Conservation (phyloP, 2,113 vertebrate genomes). For the Excalfactoria chinensis region DNA sequence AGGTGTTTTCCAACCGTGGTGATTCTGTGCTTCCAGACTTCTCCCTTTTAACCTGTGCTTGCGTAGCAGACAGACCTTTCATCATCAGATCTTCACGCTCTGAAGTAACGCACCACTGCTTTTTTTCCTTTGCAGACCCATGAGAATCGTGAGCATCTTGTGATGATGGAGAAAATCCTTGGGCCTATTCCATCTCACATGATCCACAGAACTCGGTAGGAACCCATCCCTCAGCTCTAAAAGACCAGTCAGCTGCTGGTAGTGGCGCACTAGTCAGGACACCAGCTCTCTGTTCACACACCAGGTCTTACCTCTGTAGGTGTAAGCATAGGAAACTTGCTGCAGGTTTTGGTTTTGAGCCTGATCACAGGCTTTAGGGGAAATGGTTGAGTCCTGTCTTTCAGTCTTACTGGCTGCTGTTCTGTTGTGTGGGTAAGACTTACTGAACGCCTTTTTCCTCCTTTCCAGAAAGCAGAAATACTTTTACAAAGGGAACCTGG, state of each 20-base stretch:
- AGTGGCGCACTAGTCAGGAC: neutral
- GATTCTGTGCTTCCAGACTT: neutral
- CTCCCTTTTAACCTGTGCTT: neutral
- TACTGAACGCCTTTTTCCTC: neutral
- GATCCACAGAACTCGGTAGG: slow-evolving; percentile 90
- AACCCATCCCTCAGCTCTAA: neutral
- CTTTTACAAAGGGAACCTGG: slow-evolving; percentile 88
- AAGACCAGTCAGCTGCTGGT: neutral
- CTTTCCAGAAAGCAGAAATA: slow-evolving; percentile 88
- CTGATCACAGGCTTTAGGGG: neutral
- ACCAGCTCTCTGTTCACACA: accelerated
- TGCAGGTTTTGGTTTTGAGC: neutral
- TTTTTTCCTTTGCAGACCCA: slow-evolving; percentile 84
- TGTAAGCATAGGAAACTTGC: accelerated
- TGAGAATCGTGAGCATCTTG: slow-evolving; percentile 95
- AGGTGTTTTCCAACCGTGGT: too few species aligned
- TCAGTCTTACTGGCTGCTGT: neutral
- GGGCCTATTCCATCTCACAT: slow-evolving; percentile 91
- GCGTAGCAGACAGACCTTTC: neutral
- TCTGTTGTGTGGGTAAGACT: neutral
- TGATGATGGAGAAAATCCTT: slow-evolving; percentile 98
- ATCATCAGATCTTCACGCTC: neutral
- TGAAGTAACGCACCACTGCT: accelerated
- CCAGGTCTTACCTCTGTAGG: accelerated
- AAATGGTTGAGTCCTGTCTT: neutral